phyloP scores from a whole-genome alignment of 2,888 invertebrate species.

The Acronicta aceris region DNA sequence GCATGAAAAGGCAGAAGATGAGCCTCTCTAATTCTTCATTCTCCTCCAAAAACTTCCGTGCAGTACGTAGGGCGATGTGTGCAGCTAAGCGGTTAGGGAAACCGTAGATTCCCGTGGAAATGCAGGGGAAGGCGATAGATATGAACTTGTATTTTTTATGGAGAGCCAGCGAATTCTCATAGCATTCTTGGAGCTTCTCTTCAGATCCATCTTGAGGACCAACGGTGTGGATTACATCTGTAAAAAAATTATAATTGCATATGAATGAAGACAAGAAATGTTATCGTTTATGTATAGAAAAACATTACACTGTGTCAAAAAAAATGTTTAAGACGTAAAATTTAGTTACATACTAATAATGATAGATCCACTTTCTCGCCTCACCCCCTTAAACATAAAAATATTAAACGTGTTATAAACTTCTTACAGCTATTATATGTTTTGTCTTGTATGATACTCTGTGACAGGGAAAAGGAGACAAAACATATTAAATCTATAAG shows the following conservation, averaged over 20 bases:
- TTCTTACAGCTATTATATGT: too few relatives aligned
- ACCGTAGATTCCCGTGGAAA: slow-evolving; percentile 97
- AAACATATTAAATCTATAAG: too few relatives aligned
- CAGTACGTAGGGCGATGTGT: slow-evolving; percentile 91
- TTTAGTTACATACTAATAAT: too few relatives aligned
- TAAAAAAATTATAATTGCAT: slow-evolving; percentile 60
- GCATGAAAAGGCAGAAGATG: slow-evolving; percentile 94
- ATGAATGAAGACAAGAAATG: neutral
- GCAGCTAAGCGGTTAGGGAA: slow-evolving; percentile 95
- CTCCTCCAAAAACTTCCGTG: slow-evolving; percentile 90
- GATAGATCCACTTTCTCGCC: too few relatives aligned
- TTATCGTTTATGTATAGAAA: too few relatives aligned
- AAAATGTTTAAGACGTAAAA: too few relatives aligned
- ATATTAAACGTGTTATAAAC: too few relatives aligned
- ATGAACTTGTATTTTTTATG: slow-evolving; percentile 88
- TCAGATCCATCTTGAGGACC: slow-evolving; percentile 94
- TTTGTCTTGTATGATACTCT: too few relatives aligned
- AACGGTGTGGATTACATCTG: slow-evolving; percentile 97
- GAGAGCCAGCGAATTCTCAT: slow-evolving; percentile 91
- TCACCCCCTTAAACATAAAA: too few relatives aligned
- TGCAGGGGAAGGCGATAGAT: slow-evolving; percentile 95
- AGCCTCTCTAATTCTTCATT: slow-evolving; percentile 90
- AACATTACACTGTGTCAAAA: too few relatives aligned
- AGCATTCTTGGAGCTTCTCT: slow-evolving; percentile 91
- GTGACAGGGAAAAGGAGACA: too few relatives aligned